Evolutionary conservation across 2,888 invertebrate species (phyloP).

Genomic region (Polyploca ridens): DNA sequence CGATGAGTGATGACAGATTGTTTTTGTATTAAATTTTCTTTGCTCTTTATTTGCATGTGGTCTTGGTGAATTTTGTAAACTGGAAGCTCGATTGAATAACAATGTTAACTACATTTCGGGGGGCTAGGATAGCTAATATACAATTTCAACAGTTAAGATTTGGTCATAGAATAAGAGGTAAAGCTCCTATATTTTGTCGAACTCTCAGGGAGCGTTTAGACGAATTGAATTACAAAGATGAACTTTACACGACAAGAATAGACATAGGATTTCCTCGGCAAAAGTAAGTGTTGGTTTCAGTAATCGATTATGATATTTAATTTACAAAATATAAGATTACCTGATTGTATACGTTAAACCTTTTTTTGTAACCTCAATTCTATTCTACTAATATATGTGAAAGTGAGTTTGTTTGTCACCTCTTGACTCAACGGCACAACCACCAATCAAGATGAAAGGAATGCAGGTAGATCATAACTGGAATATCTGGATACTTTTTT

Average conservation of each 20-base stretch:
- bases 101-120: slow-evolving; percentile 63
- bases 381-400: too few species aligned
- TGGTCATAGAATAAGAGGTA: slow-evolving; percentile 88
- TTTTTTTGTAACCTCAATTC: too few species aligned
- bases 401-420: too few species aligned
- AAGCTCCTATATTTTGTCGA: slow-evolving; percentile 88
- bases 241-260: slow-evolving; percentile 65
- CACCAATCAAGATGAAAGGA: too few species aligned
- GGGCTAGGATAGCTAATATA: slow-evolving; percentile 43
- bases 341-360: too few species aligned
- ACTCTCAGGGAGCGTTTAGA: slow-evolving; percentile 88
- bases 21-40: too few species aligned
- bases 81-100: slow-evolving; percentile 19
- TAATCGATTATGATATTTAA: too few species aligned
- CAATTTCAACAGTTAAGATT: slow-evolving; percentile 71
- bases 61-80: background rate
- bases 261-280: slow-evolving; percentile 70
- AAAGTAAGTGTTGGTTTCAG: slow-evolving; percentile 53
- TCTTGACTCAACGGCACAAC: too few species aligned
- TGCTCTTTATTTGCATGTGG: background rate
- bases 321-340: too few species aligned
- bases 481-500: too few species aligned
- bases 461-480: too few species aligned
- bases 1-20: too few species aligned
- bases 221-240: slow-evolving; percentile 83